phyloP scores from a whole-genome alignment of 2,888 invertebrate genomes.

The Lithophane ornitopus region DNA sequence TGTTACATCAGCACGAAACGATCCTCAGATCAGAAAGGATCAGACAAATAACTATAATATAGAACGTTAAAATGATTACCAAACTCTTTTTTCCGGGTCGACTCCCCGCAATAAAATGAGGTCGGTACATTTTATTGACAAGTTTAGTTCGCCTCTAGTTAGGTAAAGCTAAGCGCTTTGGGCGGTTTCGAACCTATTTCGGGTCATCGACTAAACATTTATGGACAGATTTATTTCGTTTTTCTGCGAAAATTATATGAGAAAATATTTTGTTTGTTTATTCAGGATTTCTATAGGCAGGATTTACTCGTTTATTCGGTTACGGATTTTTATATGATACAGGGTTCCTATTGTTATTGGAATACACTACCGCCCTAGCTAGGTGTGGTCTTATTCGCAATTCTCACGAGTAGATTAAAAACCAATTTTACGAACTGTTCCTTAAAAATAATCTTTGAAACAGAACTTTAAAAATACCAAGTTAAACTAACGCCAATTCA shows the following conservation, averaged over 20 bases:
- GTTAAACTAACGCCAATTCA: slow-evolving; percentile 11
- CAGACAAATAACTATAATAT: slow-evolving; percentile 45
- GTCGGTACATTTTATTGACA: slow-evolving; percentile 71
- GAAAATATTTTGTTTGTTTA: slow-evolving; percentile 38
- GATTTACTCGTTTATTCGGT: not conserved
- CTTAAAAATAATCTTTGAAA: slow-evolving; percentile 9
- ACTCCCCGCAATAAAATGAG: slow-evolving; percentile 70
- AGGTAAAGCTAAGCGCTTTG: slow-evolving; percentile 61
- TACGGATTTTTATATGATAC: not conserved
- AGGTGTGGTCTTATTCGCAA: not conserved
- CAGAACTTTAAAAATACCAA: slow-evolving; percentile 32
- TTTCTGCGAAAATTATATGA: slow-evolving; percentile 36
- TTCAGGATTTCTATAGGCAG: not conserved
- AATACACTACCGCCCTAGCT: not conserved
- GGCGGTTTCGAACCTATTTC: slow-evolving; percentile 61
- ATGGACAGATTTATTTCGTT: slow-evolving; percentile 56
- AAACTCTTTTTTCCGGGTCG: slow-evolving; percentile 68
- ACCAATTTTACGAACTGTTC: not conserved
- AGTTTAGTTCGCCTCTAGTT: slow-evolving; percentile 63
- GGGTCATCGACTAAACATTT: slow-evolving; percentile 59
- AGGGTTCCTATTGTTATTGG: not conserved
- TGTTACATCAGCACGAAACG: slow-evolving; percentile 24
- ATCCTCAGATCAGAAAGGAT: slow-evolving; percentile 35
- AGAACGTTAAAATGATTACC: slow-evolving; percentile 63
- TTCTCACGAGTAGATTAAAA: not conserved